Percentiles rank a stretch among this genome's conserved stretches.
phyloP scores from a whole-genome alignment of 1,140 invertebrate species.

The Varroa destructor region DNA sequence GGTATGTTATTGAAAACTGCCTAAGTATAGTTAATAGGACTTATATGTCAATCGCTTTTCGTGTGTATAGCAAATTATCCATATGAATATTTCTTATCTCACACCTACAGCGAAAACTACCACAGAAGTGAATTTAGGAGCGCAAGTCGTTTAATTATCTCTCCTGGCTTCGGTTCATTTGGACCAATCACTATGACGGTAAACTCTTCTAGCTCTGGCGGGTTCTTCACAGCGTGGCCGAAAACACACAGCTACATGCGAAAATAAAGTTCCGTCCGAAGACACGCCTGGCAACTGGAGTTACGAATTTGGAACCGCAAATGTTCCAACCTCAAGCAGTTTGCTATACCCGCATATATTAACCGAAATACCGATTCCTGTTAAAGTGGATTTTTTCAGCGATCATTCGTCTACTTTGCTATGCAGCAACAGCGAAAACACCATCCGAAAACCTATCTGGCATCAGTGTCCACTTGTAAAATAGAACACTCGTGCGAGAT shows the following conservation, averaged over 20 bases:
- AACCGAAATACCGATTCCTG: no score
- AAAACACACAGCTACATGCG: neutral
- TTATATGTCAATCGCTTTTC: no score
- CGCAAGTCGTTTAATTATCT: neutral
- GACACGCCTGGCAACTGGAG: neutral
- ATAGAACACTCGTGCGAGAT: no score
- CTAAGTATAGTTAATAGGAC: no score
- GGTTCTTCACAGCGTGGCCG: neutral
- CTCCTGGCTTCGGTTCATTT: neutral
- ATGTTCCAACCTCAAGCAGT: no score
- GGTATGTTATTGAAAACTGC: no score
- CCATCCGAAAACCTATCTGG: no score
- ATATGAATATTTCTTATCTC: neutral
- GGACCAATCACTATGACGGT: neutral
- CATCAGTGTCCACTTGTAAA: no score
- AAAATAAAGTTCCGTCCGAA: constrained; percentile 6
- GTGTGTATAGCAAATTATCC: neutral
- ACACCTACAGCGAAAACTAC: neutral
- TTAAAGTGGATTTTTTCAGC: no score
- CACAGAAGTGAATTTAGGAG: neutral
- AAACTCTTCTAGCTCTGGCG: neutral
- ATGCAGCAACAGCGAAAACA: no score
- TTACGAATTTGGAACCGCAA: neutral
- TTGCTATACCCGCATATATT: no score
- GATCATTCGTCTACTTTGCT: no score